A percentile compares a stretch with the other conserved stretches of the same genome.
Evolutionary conservation across 2,797 vertebrate genomes (phyloP).

Genomic region (Protosalanx chinensis): DNA sequence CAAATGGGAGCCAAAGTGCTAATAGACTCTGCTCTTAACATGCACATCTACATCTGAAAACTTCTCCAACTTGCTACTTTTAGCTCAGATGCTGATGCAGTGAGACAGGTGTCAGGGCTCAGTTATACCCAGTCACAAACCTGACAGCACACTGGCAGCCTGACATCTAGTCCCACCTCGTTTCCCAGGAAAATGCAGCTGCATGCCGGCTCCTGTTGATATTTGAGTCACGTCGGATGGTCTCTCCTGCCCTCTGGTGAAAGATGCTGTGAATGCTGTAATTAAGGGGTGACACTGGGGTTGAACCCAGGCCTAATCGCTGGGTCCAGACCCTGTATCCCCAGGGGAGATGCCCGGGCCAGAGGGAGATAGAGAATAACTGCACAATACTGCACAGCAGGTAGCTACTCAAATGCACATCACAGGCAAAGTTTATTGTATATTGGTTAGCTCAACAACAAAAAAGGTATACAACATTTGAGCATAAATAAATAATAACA

Average conservation of each 20-base stretch:
- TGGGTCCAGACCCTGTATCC: slow-evolving; percentile 30
- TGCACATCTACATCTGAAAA: background rate
- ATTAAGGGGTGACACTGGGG: slow-evolving; percentile 50
- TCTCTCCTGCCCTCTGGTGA: slow-evolving; percentile 44
- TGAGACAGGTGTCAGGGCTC: slow-evolving; percentile 46
- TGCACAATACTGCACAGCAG: slow-evolving; percentile 1
- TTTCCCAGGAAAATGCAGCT: background rate
- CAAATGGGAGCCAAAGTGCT: slow-evolving; percentile 7
- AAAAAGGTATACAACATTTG: too few relatives aligned
- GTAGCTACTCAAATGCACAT: background rate
- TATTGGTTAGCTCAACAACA: too few relatives aligned
- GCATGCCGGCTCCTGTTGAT: slow-evolving; percentile 18
- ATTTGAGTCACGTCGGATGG: slow-evolving; percentile 40
- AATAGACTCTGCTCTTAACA: slow-evolving; percentile 38
- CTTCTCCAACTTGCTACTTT: background rate
- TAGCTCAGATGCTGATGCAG: slow-evolving; percentile 37
- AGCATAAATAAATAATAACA: too few relatives aligned
- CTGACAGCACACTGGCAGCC: slow-evolving; percentile 40
- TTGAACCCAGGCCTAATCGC: slow-evolving; percentile 44
- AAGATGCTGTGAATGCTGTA: slow-evolving; percentile 49
- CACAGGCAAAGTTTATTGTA: too few relatives aligned
- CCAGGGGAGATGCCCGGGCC: background rate
- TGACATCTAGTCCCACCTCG: slow-evolving; percentile 17
- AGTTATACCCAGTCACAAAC: slow-evolving; percentile 43
- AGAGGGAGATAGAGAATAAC: background rate